phyloP scores from a whole-genome alignment of 2,113 vertebrate species.

The Cephalophus harveyi region DNA sequence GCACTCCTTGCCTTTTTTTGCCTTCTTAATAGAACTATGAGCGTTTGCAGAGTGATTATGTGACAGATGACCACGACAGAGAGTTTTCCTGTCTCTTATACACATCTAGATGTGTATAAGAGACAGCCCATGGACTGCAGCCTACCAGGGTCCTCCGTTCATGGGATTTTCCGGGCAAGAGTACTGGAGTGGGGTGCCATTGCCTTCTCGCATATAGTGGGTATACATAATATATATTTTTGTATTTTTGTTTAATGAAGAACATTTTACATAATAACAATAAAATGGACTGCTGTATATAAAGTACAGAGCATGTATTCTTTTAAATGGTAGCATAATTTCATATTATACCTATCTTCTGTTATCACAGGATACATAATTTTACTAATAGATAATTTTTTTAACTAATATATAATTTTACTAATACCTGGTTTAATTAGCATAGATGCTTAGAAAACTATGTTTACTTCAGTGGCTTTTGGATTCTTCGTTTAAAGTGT shows the following conservation, averaged over 20 bases:
- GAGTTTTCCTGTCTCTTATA: too few species aligned
- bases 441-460: background rate
- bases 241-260: background rate
- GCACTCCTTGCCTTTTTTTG: constrained; percentile 88
- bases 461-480: background rate
- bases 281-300: background rate
- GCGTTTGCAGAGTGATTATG: constrained; percentile 96
- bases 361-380: background rate
- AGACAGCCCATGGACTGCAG: too few species aligned
- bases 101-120: too few species aligned
- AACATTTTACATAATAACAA: background rate
- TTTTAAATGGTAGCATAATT: background rate
- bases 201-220: too few species aligned
- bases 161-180: too few species aligned
- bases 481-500: background rate
- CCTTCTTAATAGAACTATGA: constrained; percentile 96
- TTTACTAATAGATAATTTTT: too few species aligned
- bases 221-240: background rate
- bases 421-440: background rate
- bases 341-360: background rate
- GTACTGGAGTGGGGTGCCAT: too few species aligned
- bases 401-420: background rate
- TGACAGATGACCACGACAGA: constrained; percentile 97
- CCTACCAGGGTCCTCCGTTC: too few species aligned
- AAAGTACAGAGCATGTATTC: background rate